Evolutionary conservation across 2,113 vertebrate genomes (phyloP), one percentile per base, ranked within the genome.

Genomic region (Podocnemis expansa): DNA sequence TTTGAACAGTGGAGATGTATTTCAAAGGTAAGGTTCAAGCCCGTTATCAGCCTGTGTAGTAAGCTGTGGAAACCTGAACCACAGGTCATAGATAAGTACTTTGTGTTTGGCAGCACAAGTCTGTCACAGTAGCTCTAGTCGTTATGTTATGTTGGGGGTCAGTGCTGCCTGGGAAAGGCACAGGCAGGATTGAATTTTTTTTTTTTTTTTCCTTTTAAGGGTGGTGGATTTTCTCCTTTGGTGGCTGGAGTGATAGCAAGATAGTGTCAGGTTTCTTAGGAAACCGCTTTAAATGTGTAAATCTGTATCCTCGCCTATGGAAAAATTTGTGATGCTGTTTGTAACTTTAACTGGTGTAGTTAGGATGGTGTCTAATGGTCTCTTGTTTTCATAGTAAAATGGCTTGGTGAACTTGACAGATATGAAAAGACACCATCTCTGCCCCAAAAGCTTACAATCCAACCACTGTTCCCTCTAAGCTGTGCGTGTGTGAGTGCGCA

Each of bases 61-160:
- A 3, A 86, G 51, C 27, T 12, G 2, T 4, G 58, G 78, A 56
- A 2, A 2, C 29, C 55, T 58, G 12, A 80, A 52, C 73, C 93
- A 47, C 25, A 91, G 51, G 55, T 70, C 41, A n/a, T 73, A 73
- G 67, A 73, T 73, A 88, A 75, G 55, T 31, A 52, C 2, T 13
- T 2, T 0, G 51, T 90, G 49, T 29, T 49, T 89, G 87, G 89
- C 89, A 80, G 11, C n/a, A 34, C 0, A 21, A 11, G 49, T 11
- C 58, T 54, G 3, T 2, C 22, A 29, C 6, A 34, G 34, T 81
- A 60, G 41, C 21, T 91, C 47, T 78, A 67, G 56, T 73, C 14
- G 52, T 78, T 52, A 0, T 0, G 2, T 55, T 79, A 58, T 10
- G 88, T 51, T 0, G 3, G 6, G n/a, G 29, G 45, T 75, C 55